Percentiles rank a stretch among this genome's conserved stretches.
These are phyloP conservation scores for Perca fluviatilis DNA, from an alignment of 2,113 vertebrate genomes.

Conservation along the genomic window DNA sequence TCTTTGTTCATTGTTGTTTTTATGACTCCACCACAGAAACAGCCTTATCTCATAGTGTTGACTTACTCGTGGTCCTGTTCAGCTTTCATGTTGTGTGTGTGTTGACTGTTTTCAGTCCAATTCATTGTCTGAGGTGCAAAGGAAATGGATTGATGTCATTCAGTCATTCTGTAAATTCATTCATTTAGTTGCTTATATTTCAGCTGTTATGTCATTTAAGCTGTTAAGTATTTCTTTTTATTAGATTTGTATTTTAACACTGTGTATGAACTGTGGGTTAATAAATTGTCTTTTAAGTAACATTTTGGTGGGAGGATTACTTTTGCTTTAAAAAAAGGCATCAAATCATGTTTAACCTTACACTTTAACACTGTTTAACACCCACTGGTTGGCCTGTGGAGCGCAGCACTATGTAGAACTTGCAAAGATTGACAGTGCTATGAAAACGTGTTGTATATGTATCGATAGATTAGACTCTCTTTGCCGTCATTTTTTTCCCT, in stretches of 20 bases:
- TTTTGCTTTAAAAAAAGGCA: constrained; percentile 3
- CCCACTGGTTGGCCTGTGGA: constrained; percentile 2
- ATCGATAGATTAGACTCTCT: not conserved
- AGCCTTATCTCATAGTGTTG: not conserved
- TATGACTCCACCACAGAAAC: not conserved
- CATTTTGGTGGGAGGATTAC: constrained; percentile 7
- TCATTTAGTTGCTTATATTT: not conserved
- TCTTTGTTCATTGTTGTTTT: constrained; percentile 26
- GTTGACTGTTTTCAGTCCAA: not conserved
- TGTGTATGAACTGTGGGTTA: constrained; percentile 1
- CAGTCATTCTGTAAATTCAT: not conserved
- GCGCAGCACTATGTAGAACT: not conserved
- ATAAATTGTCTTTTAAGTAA: constrained; percentile 35
- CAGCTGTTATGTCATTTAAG: not conserved
- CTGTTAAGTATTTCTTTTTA: not conserved
- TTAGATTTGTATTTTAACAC: not conserved
- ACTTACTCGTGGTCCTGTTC: constrained; percentile 35
- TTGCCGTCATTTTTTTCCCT: not conserved
- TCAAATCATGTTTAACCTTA: constrained; percentile 26
- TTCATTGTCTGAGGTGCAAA: not conserved
- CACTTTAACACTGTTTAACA: not conserved
- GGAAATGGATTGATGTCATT: not conserved
- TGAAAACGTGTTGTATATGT: too few species aligned
- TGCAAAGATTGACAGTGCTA: not conserved
- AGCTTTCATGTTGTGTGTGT: not conserved